Conservation (phyloP, 2,888 invertebrate species). For the Pseudococcus jackbeardsleyi region DNA sequence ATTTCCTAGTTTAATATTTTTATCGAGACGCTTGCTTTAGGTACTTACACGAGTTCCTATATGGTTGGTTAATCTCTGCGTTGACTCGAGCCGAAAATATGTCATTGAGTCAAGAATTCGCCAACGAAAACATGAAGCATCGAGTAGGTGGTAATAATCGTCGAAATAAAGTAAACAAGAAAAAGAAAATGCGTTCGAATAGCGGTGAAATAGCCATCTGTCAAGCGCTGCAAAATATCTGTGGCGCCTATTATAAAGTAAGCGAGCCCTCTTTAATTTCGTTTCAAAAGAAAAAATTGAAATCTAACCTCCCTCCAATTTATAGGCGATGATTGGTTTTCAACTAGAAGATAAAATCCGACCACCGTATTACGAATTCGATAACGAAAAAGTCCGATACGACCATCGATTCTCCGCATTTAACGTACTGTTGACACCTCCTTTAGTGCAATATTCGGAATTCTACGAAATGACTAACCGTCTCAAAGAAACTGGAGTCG, state of each 20-base stretch:
- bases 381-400: conserved; percentile 93
- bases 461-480: conserved; percentile 81
- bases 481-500: conserved; percentile 72
- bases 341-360: conserved; percentile 87
- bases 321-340: conserved; percentile 89
- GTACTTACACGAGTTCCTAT: conserved; percentile 94
- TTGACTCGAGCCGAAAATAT: conserved; percentile 90
- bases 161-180: conserved; percentile 75
- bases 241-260: conserved; percentile 95
- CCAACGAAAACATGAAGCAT: conserved; percentile 71
- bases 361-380: conserved; percentile 86
- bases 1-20: background rate
- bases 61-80: conserved; percentile 93
- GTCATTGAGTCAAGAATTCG: conserved; percentile 81
- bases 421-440: conserved; percentile 86
- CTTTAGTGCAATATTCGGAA: conserved; percentile 90
- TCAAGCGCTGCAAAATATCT: conserved; percentile 93
- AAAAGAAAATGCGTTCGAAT: conserved; percentile 79
- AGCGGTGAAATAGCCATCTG: conserved; percentile 88
- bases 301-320: background rate
- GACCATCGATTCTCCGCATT: conserved; percentile 95
- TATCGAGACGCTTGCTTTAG: conserved; percentile 70
- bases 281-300: background rate
- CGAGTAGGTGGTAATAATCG: conserved; percentile 71
- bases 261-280: too few relatives aligned